A percentile compares a stretch with the other conserved stretches of the same genome.
Conservation (phyloP, 2,888 invertebrate genomes). For the Drosophila multiciliata region DNA sequence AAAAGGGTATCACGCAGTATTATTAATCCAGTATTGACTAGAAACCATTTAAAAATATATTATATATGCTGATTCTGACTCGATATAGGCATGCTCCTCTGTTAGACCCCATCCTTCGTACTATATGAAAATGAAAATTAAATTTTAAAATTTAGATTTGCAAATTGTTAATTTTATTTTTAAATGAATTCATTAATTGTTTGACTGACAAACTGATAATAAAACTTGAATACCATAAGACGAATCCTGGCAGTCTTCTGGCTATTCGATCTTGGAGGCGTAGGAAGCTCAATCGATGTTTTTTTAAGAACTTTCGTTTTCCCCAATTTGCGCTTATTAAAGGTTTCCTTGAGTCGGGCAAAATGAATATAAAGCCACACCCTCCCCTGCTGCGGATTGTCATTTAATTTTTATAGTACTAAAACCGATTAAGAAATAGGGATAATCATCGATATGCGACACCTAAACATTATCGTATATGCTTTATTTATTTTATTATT, state of each 20-base stretch:
- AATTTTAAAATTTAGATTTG: not conserved
- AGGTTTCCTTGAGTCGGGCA: not conserved
- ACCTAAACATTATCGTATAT: not conserved
- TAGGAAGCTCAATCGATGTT: not conserved
- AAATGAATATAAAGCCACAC: not conserved
- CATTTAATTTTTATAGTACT: not conserved
- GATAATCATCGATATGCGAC: not conserved
- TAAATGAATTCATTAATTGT: not conserved
- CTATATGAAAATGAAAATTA: not conserved
- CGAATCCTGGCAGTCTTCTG: not conserved
- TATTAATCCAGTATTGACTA: not conserved
- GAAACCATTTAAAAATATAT: not conserved
- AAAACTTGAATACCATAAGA: not conserved
- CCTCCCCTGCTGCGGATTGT: not conserved
- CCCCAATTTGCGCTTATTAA: too few relatives aligned
- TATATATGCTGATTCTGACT: not conserved
- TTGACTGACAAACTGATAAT: not conserved
- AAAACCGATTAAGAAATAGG: not conserved
- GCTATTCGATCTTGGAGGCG: not conserved
- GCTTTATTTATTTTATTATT: not conserved
- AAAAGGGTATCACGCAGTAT: not conserved
- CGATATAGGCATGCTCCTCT: not conserved
- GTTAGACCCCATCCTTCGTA: not conserved
- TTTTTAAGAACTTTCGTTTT: not conserved
- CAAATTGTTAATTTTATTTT: not conserved